These are phyloP conservation scores for Orchesella flavescens DNA, from an alignment of 2,888 invertebrate species.

Conservation along the genomic window DNA sequence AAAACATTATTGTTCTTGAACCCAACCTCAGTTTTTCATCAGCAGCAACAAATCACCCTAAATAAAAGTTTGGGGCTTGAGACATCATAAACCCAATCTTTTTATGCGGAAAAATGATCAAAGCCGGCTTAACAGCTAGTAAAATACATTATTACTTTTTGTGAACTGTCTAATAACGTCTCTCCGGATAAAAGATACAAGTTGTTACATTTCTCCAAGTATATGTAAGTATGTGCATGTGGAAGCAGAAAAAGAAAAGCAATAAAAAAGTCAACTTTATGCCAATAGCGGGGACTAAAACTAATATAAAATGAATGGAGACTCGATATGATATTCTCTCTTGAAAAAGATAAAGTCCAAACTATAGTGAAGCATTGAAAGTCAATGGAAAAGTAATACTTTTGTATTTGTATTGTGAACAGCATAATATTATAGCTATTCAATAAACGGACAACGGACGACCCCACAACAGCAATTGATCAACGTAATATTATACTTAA, in stretches of 20 bases:
- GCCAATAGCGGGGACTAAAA: conserved; percentile 36
- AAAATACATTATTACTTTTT: conserved; percentile 54
- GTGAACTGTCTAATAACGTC: not conserved
- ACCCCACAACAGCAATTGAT: conserved; percentile 9
- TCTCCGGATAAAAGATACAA: not conserved
- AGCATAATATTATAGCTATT: no score
- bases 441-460: no score
- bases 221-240: not conserved
- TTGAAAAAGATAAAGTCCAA: no score
- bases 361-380: not conserved
- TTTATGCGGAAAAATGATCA: conserved; percentile 52
- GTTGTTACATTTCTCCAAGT: conserved; percentile 20
- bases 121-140: conserved; percentile 54
- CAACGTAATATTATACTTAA: conserved; percentile 22
- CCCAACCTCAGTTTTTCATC: no score
- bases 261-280: conserved; percentile 62
- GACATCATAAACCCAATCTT: conserved; percentile 53
- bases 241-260: conserved; percentile 41
- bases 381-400: not conserved
- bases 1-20: no score
- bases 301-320: no score
- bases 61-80: no score
- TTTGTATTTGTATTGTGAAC: no score
- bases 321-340: no score
- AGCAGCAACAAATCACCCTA: no score